Base-by-base conservation (phyloP, 2,113 vertebrate species). In the Rattus norvegicus region DNA sequence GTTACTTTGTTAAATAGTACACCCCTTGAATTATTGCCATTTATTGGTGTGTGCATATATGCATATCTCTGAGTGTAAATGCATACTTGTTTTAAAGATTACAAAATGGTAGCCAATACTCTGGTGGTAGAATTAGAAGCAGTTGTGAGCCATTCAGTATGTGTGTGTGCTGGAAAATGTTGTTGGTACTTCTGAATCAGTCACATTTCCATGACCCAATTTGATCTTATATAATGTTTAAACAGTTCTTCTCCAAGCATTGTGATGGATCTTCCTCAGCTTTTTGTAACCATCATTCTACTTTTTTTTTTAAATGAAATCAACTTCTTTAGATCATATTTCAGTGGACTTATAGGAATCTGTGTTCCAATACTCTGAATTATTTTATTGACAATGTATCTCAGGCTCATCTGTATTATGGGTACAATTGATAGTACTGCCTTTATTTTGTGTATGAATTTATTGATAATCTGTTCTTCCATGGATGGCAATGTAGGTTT, bases 251-350 rank as follows among this genome's bases (percentile, higher is more conserved):
- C 20, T 28, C 11, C 6, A 86, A 52, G 5, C 19, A 73, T 43
- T 7, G 28, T 76, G 13, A 1, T n/a, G 1, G 8, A 22, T 14
- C 2, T 4, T 36, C 22, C 0, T 4, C 8, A 22, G 3, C 1
- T 11, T 59, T 59, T 63, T 11, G 26, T 3, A 85, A 63, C 10
- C 1, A 73, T 2, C 13, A n/a, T 85, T 11, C 2, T 36, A 13
- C 20, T 36, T 7, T 84, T 39, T 63, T 92, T 28, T 43, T 43
- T 43, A 43, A 2, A 49, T 30, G 36, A 76, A 7, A 30, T 56
- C 4, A 56, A 6, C 12, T 86, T 52, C 43, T 47, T 54, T 75
- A 39, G 5, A 76, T 91, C 7, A 12, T 39, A 22, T 47, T 39
- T 63, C 13, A 73, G 9, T 85, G 49, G 24, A 8, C 12, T 63